Evolutionary conservation across 2,113 vertebrate genomes (phyloP).

Genomic region (Pelodiscus sinensis): DNA sequence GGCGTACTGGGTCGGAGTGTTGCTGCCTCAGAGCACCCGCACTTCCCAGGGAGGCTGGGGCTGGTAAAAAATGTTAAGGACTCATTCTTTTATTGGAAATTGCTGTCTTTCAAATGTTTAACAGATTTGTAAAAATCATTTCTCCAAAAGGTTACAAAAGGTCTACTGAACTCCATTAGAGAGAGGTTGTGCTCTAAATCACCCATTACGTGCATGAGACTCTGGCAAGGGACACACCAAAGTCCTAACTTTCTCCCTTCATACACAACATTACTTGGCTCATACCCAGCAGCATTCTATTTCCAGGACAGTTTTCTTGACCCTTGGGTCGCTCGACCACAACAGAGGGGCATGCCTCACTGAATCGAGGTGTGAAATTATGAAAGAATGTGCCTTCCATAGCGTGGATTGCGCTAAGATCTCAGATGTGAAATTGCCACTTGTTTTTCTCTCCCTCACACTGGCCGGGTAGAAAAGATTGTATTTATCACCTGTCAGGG

Average conservation of each 20-base stretch:
- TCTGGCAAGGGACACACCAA: not conserved
- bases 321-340: constrained; percentile 55
- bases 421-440: constrained; percentile 77
- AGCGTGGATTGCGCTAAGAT: constrained; percentile 75
- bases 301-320: constrained; percentile 70
- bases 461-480: constrained; percentile 94
- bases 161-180: constrained; percentile 45
- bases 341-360: constrained; percentile 44
- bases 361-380: constrained; percentile 89
- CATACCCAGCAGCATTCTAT: constrained; percentile 55
- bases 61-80: constrained; percentile 63
- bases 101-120: constrained; percentile 70
- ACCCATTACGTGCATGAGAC: not conserved
- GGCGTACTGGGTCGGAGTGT: not conserved
- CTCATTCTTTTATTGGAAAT: constrained; percentile 68
- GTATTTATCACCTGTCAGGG: constrained; percentile 99
- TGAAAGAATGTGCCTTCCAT: constrained; percentile 68
- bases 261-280: constrained; percentile 1
- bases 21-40: no score
- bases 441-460: constrained; percentile 61
- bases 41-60: no score
- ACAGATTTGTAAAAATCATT: constrained; percentile 75
- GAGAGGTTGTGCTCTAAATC: constrained; percentile 54
- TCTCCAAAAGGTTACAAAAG: constrained; percentile 61
- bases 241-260: constrained; percentile 48